Evolutionary conservation across 2,888 invertebrate species (phyloP), one percentile per base, ranked within the genome.

Genomic region (Geophilus truncorum): DNA sequence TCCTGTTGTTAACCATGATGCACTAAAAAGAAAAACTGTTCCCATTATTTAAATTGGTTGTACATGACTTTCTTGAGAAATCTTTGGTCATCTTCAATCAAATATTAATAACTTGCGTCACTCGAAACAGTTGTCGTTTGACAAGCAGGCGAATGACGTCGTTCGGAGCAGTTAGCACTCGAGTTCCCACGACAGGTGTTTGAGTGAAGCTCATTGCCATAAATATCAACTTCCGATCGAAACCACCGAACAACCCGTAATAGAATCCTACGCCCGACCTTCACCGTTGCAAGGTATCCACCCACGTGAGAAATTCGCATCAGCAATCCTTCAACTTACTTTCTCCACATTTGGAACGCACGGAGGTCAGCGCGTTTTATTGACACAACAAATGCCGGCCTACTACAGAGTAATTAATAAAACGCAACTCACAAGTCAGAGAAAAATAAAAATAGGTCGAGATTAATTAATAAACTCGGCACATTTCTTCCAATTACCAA

Each of bases 1-100:
- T 70, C 70, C 70, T 70, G 70, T 70, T 70, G 70, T 70, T 70
- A 70, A 70, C 70, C 70, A 70, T 70, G 15, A 70, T 70, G 70
- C 70, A 70, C 70, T 28, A 70, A 70, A 70, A 70, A 70, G 70
- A 70, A 70, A 70, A 70, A 70, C 70, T 70, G 25, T 70, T 70
- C 70, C 28, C 70, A 70, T 70, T 70, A 70, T 25, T 70, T 25
- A 70, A 23, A 70, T 70, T 51, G 51, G 18, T 51, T 51, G 51
- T 21, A 51, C 51, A 70, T 70, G 70, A 51, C 28, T 70, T 28
- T 28, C 28, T 28, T 70, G 70, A 28, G 70, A 70, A 70, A 28
- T 70, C 1, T 25, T 70, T 25, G 12, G 70, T 25, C 25, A 25
- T 70, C 25, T 15, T 28, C 45, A 18, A 12, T 45, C 25, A 70